Percentiles rank a stretch among this genome's conserved stretches.
Conservation (phyloP, 1,140 invertebrate species). For the Listronotus bonariensis region DNA sequence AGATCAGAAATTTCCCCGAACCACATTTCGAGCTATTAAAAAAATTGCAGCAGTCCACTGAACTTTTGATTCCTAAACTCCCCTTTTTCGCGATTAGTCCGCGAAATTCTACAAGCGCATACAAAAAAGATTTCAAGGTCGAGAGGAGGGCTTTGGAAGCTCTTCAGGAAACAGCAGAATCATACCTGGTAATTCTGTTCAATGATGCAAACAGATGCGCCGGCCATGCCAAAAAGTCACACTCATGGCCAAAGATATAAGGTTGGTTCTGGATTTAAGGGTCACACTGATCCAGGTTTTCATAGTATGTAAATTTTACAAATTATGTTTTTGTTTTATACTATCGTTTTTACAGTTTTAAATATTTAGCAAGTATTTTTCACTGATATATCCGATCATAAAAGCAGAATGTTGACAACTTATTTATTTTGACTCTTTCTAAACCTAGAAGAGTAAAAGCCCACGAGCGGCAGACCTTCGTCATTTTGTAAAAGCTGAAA, state of each 20-base stretch:
- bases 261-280: constrained; percentile 55
- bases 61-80: constrained; percentile 44
- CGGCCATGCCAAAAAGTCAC: constrained; percentile 74
- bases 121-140: constrained; percentile 16
- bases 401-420: too few species aligned
- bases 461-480: too few species aligned
- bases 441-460: too few species aligned
- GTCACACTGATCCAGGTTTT: constrained; percentile 47
- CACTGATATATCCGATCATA: too few species aligned
- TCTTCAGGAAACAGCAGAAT: constrained; percentile 73
- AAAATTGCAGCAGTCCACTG: neutral
- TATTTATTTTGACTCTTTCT: too few species aligned
- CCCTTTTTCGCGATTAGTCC: constrained; percentile 51
- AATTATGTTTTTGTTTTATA: too few species aligned
- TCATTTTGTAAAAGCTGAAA: too few species aligned
- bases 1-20: too few species aligned
- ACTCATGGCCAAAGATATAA: constrained; percentile 70
- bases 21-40: too few species aligned
- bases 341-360: too few species aligned
- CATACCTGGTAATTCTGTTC: constrained; percentile 76
- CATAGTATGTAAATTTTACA: too few species aligned
- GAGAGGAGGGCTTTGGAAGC: constrained; percentile 50
- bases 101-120: constrained; percentile 42
- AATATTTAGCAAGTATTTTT: too few species aligned
- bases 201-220: constrained; percentile 74